Conservation (phyloP, 2,113 vertebrate species). For the Ptychochromis oligacanthus region DNA sequence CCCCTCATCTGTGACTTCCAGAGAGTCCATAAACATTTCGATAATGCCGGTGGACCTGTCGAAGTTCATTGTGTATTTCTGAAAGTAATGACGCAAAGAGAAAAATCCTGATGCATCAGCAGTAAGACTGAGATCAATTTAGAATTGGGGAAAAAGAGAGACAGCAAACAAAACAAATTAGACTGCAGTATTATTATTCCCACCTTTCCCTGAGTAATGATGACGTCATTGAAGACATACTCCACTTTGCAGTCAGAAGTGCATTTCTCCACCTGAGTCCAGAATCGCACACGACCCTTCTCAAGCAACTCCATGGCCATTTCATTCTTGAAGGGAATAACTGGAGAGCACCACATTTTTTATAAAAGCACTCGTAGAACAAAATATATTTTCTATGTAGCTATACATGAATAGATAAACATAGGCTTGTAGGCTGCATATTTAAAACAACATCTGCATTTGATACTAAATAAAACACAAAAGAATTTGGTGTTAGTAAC, state of each 20-base stretch:
- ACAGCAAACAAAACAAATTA: neutral
- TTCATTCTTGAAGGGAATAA: slow-evolving; percentile 88
- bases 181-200: neutral
- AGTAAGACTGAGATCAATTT: neutral
- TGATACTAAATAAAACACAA: neutral
- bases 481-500: neutral
- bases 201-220: slow-evolving; percentile 90
- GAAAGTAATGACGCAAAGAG: neutral
- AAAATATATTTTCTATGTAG: neutral
- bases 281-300: slow-evolving; percentile 95
- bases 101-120: neutral
- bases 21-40: slow-evolving; percentile 96
- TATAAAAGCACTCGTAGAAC: neutral
- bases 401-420: neutral
- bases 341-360: slow-evolving; percentile 70
- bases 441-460: neutral
- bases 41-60: slow-evolving; percentile 89
- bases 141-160: neutral
- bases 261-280: slow-evolving; percentile 92
- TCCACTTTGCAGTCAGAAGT: slow-evolving; percentile 88
- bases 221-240: slow-evolving; percentile 92
- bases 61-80: slow-evolving; percentile 97
- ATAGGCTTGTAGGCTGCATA: neutral
- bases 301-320: slow-evolving; percentile 94
- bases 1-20: slow-evolving; percentile 93